A percentile compares a stretch with the other conserved stretches of the same genome.
These are phyloP conservation scores for Phrynosoma blainvillii DNA, from an alignment of 2,113 vertebrate species.

Conservation along the genomic window DNA sequence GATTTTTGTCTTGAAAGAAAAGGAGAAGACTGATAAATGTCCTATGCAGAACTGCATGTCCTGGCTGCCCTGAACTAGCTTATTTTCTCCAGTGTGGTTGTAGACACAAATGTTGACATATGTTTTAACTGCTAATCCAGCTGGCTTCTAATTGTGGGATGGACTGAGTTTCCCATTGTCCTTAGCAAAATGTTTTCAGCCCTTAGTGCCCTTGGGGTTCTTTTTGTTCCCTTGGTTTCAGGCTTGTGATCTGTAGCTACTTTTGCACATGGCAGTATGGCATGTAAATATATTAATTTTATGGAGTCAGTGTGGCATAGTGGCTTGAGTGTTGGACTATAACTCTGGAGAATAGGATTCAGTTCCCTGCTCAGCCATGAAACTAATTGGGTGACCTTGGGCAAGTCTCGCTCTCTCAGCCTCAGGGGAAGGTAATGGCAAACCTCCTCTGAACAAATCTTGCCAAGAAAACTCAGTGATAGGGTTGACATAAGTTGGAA, in stretches of 20 bases:
- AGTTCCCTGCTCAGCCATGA: no score
- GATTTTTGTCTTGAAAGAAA: background rate
- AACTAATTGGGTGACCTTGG: no score
- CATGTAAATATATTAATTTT: background rate
- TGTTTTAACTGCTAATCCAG: background rate
- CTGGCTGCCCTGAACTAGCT: background rate
- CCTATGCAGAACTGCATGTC: background rate
- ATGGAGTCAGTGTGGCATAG: no score
- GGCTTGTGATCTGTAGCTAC: background rate
- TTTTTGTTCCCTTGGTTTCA: background rate
- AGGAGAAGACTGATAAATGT: background rate
- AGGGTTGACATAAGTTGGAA: no score
- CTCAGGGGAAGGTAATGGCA: no score
- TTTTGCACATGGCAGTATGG: background rate
- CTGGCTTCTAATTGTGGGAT: background rate
- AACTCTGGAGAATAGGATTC: no score
- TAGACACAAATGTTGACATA: background rate
- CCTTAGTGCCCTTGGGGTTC: background rate
- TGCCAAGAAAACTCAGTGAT: no score
- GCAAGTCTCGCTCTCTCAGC: no score
- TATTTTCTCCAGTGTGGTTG: background rate
- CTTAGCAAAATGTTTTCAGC: background rate
- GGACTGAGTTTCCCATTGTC: background rate
- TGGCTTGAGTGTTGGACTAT: no score
- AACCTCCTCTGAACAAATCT: no score